phyloP scores from a whole-genome alignment of 1,140 invertebrate genomes.

The Ladona fulva region DNA sequence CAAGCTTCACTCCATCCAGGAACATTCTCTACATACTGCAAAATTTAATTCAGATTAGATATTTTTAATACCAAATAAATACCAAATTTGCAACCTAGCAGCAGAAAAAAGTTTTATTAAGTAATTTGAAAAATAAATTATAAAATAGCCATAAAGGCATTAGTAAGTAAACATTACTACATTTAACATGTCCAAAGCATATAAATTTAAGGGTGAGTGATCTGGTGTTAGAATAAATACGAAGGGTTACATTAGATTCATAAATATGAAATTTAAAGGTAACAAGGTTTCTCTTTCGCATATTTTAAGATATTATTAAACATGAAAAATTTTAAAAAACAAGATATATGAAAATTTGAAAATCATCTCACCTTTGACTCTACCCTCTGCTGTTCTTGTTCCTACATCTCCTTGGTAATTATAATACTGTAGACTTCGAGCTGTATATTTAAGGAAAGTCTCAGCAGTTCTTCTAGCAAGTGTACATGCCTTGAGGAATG shows the following conservation, averaged over 20 bases:
- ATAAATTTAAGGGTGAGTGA: no score
- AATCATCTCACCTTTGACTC: conserved; percentile 55
- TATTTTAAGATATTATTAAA: no score
- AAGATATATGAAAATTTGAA: background rate
- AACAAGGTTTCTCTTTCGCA: no score
- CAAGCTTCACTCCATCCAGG: conserved; percentile 83
- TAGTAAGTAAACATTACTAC: no score
- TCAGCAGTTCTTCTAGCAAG: conserved; percentile 88
- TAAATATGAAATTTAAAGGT: no score
- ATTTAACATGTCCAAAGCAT: no score
- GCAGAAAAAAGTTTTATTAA: no score
- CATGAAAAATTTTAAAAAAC: background rate
- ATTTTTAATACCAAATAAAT: background rate
- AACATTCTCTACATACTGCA: conserved; percentile 81
- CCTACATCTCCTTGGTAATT: conserved; percentile 60
- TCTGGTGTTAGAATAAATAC: no score
- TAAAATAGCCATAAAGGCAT: no score
- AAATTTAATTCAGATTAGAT: background rate
- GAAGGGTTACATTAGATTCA: no score
- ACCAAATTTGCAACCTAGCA: no score
- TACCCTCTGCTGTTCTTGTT: conserved; percentile 50
- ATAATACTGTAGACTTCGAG: conserved; percentile 79
- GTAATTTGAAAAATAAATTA: no score
- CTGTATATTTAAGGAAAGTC: conserved; percentile 91
- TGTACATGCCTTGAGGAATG: conserved; percentile 91